These are phyloP conservation scores for Pangasius krempfi DNA, from an alignment of 2,797 vertebrate genomes.

Conservation along the genomic window DNA sequence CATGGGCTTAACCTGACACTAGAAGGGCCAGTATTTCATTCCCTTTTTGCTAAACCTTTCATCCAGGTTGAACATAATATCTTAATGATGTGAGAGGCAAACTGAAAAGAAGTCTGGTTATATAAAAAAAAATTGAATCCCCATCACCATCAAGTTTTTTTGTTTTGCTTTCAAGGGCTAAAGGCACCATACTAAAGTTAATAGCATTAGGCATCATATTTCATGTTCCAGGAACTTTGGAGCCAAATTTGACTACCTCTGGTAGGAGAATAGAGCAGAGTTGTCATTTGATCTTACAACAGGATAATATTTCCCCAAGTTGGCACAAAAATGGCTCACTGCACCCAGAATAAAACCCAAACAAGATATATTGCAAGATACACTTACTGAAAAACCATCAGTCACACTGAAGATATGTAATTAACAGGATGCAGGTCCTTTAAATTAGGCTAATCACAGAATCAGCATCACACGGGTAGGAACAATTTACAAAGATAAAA, in stretches of 20 bases:
- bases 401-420: not conserved
- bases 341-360: constrained; percentile 12
- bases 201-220: constrained; percentile 5
- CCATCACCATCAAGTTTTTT: not conserved
- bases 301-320: constrained; percentile 18
- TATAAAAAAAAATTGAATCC: not conserved
- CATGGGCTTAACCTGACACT: not conserved
- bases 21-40: not conserved
- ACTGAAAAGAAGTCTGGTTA: not conserved
- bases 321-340: constrained; percentile 22
- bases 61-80: not conserved
- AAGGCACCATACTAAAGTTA: not conserved
- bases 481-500: not conserved
- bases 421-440: not conserved
- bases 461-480: not conserved
- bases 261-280: constrained; percentile 17
- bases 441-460: not conserved
- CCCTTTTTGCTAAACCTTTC: not conserved
- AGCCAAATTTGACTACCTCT: constrained; percentile 2
- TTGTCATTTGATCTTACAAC: constrained; percentile 32
- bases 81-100: not conserved
- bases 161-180: not conserved
- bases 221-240: constrained; percentile 25
- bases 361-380: not conserved
- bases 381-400: not conserved